Evolutionary conservation across 2,888 invertebrate species (phyloP), one percentile per base, ranked within the genome.

Genomic region (Metalampra italica): DNA sequence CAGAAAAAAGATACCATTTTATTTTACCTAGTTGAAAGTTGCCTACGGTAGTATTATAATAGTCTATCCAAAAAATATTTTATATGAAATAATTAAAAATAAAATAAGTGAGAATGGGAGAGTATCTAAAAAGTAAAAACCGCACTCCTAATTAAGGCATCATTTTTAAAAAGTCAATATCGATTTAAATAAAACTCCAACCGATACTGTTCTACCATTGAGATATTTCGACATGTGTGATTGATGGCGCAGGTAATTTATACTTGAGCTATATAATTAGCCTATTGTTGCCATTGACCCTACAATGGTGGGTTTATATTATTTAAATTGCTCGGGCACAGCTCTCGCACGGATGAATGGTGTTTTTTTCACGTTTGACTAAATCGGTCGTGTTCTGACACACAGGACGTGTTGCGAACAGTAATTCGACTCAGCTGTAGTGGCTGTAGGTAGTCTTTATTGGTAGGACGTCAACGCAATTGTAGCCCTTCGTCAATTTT

Each of bases 201-300:
- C 12, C 47, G 37, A 46, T 49, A 45, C 42, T 22, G 38, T 11
- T 29, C 12, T 43, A 38, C 22, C 46, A 47, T 37, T 40, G 9
- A 46, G 43, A 46, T 13, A 41, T 51, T 51, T 52, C 51, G 47
- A 67, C 57, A 47, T 59, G 53, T 22, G 54, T 81, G 84, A 82
- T 83, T 81, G 74, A 84, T 82, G 74, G 68, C 62, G 54, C 52
- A 51, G 51, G 69, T 75, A 68, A 79, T 78, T 75, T 76, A 73
- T 71, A 75, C 70, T 69, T 66, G 67, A 65, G 66, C 57, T 67
- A 59, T 71, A 67, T 81, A 85, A 86, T 86, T 82, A 79, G 64
- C 53, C 74, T 76, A 85, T 87, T 87, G 87, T 87, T 80, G 57
- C 59, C 59, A 56, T 54, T 68, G 71, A 59, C 53, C 57, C 64